These are phyloP conservation scores for Elmis aenea DNA, from an alignment of 2,888 invertebrate genomes.

Conservation along the genomic window DNA sequence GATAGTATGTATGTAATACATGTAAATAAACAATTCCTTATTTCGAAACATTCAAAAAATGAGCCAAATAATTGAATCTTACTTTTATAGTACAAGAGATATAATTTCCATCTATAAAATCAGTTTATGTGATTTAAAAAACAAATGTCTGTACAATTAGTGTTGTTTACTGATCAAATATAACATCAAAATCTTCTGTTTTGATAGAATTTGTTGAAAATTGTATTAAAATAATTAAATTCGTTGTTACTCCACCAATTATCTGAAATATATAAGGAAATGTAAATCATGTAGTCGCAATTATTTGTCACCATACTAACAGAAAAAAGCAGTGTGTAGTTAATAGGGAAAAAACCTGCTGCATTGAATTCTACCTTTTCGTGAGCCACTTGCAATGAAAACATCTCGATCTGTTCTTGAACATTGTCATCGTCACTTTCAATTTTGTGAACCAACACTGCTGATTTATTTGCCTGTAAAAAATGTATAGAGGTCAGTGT, in stretches of 20 bases:
- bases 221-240: constrained; percentile 38
- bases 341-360: constrained; percentile 37
- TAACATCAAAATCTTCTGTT: no score
- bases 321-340: constrained; percentile 36
- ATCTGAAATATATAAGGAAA: constrained; percentile 35
- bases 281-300: no score
- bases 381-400: constrained; percentile 39
- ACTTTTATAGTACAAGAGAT: no score
- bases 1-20: no score
- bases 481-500: no score
- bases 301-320: constrained; percentile 32
- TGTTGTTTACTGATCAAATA: no score
- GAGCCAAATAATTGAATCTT: no score
- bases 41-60: no score
- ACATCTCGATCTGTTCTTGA: constrained; percentile 38
- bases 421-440: constrained; percentile 34
- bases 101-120: no score
- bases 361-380: constrained; percentile 37
- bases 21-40: no score
- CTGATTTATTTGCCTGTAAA: constrained; percentile 33
- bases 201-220: constrained; percentile 20
- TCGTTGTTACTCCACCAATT: constrained; percentile 35
- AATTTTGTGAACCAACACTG: constrained; percentile 34
- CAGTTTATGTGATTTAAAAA: no score
- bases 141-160: no score